Conservation (phyloP, 2,888 invertebrate genomes). For the Acanthosoma haemorrhoidale region DNA sequence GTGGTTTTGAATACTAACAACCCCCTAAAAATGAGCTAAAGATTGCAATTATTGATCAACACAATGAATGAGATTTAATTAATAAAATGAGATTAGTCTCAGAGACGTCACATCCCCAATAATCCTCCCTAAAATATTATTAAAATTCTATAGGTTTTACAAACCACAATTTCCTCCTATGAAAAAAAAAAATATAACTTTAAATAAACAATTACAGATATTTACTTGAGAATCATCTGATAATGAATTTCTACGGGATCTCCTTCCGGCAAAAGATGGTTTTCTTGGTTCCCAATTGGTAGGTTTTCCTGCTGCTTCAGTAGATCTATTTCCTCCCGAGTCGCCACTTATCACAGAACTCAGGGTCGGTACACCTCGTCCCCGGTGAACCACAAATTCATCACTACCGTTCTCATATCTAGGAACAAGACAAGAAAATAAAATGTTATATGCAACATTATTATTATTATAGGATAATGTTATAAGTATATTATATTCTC, state of each 20-base stretch:
- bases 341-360: conserved; percentile 51
- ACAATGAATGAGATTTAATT: too few relatives aligned
- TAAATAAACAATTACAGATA: neutral
- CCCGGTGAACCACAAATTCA: conserved; percentile 76
- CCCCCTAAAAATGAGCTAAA: too few relatives aligned
- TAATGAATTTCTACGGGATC: conserved; percentile 77
- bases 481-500: too few relatives aligned
- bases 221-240: conserved; percentile 68
- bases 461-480: too few relatives aligned
- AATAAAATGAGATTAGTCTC: too few relatives aligned
- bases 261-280: conserved; percentile 70
- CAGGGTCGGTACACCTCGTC: conserved; percentile 70
- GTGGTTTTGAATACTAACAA: too few relatives aligned
- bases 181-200: neutral
- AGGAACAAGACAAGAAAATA: conserved; percentile 42
- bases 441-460: too few relatives aligned
- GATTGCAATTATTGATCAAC: too few relatives aligned
- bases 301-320: conserved; percentile 64
- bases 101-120: too few relatives aligned
- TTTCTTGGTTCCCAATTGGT: conserved; percentile 77
- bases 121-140: too few relatives aligned
- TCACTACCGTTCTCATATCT: conserved; percentile 46
- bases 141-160: too few relatives aligned
- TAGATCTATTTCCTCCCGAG: conserved; percentile 43
- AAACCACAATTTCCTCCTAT: too few relatives aligned